Evolutionary conservation across 2,797 vertebrate species (phyloP), one percentile per base, ranked within the genome.

Genomic region (Cuculus canorus): DNA sequence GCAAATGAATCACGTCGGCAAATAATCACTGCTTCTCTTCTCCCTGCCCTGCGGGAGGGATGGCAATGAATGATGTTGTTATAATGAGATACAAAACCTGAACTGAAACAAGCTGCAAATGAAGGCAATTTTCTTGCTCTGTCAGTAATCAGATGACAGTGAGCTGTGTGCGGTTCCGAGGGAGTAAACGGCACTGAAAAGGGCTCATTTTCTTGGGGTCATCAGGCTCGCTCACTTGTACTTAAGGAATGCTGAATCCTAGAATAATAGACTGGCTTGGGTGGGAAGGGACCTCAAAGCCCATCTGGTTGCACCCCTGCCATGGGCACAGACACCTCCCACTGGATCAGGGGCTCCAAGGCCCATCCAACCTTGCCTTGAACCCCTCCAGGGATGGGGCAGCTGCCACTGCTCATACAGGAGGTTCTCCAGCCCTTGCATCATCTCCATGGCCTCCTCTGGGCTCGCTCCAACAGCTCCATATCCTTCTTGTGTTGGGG

Each of bases 111-210:
- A 92, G 85, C 79, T 92, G 71, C 75, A 87, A 97, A 94, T 95
- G 82, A 97, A 96, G 90, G 93, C 88, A 94, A 63, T 96, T 96
- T 97, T 91, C 86, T 92, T 80, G 84, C 71, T 90, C 81, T 93
- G 71, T 82, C 63, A 82, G 66, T 86, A 91, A 89, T 82, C 85
- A 73, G 89, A 81, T 82, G 77, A 52, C 78, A 93, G 52, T 30
- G 79, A 91, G 43, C 43, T 73, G 18, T 63, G 48, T 81, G 53
- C 73, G 80, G 28, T 70, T 57, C 78, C 87, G 75, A 90, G 43
- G 70, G 81, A 86, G 39, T 39, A 86, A 88, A 54, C 21, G 24
- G 48, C 35, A n/a, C 41, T 37, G 64, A 37, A 83, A 50, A 39
- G 23, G 50, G 43, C 57, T 88, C n/a, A 33, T 82, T 92, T 90